phyloP scores from a whole-genome alignment of 1,140 invertebrate species.

The Zaprionus africanus region DNA sequence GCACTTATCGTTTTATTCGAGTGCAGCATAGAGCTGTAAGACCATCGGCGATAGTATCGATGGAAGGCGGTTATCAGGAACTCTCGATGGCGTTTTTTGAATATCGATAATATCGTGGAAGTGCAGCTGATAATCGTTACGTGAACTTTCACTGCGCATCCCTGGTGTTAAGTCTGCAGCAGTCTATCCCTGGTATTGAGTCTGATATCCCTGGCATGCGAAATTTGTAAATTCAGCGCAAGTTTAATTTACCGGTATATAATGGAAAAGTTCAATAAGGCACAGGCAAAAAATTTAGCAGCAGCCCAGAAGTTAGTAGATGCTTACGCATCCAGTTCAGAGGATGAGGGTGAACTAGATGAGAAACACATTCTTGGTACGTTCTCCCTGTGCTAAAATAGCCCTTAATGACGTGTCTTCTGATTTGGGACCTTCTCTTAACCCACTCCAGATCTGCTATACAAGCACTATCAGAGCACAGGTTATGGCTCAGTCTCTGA shows the following conservation, averaged over 20 bases:
- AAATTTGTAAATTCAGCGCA: conserved; percentile 5
- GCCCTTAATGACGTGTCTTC: conserved; percentile 57
- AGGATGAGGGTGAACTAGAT: conserved; percentile 86
- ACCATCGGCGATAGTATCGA: neutral
- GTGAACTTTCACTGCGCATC: no score
- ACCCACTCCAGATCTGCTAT: conserved; percentile 49
- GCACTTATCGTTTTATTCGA: neutral
- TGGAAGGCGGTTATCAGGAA: neutral
- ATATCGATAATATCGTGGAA: no score
- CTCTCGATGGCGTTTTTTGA: no score
- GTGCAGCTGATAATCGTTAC: no score
- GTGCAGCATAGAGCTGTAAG: no score
- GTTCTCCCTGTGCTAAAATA: neutral
- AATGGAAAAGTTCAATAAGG: conserved; percentile 77
- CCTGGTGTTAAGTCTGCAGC: neutral
- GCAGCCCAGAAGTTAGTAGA: conserved; percentile 86
- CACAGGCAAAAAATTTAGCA: conserved; percentile 86
- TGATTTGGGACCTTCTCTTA: neutral
- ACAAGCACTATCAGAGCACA: conserved; percentile 61
- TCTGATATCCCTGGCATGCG: neutral
- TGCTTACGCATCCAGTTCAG: conserved; percentile 86
- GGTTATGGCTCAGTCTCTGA: neutral
- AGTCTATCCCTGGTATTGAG: neutral
- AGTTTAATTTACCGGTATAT: conserved; percentile 39
- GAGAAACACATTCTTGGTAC: conserved; percentile 85